Base-by-base conservation (phyloP, 2,113 vertebrate genomes). In the Osmerus mordax region DNA sequence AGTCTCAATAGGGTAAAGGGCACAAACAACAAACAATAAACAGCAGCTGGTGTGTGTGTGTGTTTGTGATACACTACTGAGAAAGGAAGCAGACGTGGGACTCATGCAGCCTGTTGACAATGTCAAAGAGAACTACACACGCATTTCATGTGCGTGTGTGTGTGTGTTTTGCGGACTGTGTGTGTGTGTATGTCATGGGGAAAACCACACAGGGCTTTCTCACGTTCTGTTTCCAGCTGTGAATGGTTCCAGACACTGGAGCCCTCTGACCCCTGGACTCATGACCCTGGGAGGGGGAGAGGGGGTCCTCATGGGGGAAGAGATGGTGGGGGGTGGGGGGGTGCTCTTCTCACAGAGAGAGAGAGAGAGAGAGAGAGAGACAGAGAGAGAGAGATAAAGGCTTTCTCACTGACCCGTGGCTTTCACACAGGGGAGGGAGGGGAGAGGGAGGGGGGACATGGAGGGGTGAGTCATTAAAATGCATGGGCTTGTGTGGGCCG, bases 211-310 rank as follows among this genome's bases (percentile, higher is more conserved):
- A 80, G 75, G 82, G 80, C 85, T 85, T 92, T 92, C 90, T 91
- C 92, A 92, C 89, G 89, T 91, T 90, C 88, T 86, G 89, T 89
- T 91, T 90, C 90, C 89, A 92, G 88, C 86, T 89, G 89, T 86
- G 83, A 92, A 87, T 79, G 79, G 73, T 86, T 88, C 88, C 84
- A 88, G 88, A 87, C 80, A 87, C 81, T 79, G 75, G 47, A 79
- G 81, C 76, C 88, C 83, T 78, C 68, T 82, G 83, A 18, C 86
- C 88, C 88, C 80, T 81, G 84, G 79, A 86, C 83, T 65, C 71
- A n/a, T 70, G 47, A 84, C 88, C 84, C 74, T 83, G 84, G 16
- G 83, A 87, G 68, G 71, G 52, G 63, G 63, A 51, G 56, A 3
- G 55, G 8, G 21, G 18, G 32, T 53, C n/a, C 32, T 59, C 16